These are phyloP conservation scores for Cyanistes caeruleus DNA, from an alignment of 2,113 vertebrate species.

Conservation along the genomic window DNA sequence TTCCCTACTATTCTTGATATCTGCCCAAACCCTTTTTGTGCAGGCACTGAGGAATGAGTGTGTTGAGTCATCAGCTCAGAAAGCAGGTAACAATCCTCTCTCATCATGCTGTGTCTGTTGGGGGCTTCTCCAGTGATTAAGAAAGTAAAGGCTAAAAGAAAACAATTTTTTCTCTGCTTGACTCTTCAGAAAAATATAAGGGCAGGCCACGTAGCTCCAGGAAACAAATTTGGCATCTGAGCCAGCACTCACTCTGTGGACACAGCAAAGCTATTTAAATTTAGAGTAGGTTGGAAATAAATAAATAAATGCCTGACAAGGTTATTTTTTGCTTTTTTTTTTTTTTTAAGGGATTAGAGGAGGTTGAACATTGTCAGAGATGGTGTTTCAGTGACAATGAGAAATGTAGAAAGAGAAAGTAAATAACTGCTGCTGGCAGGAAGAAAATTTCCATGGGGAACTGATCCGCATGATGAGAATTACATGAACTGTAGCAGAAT, in stretches of 20 bases:
- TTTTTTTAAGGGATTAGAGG: slow-evolving; percentile 20
- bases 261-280: not conserved
- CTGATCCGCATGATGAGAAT: slow-evolving; percentile 33
- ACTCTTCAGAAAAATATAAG: slow-evolving; percentile 15
- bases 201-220: not conserved
- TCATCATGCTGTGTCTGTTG: slow-evolving; percentile 45
- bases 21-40: slow-evolving; percentile 32
- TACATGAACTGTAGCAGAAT: slow-evolving; percentile 48
- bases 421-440: slow-evolving; percentile 54
- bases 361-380: slow-evolving; percentile 31
- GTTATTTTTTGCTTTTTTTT: too few relatives aligned
- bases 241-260: not conserved
- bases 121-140: slow-evolving; percentile 61
- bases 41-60: not conserved
- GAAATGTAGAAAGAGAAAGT: slow-evolving; percentile 61
- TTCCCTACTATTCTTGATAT: slow-evolving; percentile 60
- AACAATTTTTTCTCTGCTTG: slow-evolving; percentile 47
- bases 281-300: not conserved
- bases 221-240: slow-evolving; percentile 1
- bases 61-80: slow-evolving; percentile 53
- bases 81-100: slow-evolving; percentile 47
- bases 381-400: slow-evolving; percentile 44
- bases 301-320: not conserved
- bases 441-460: slow-evolving; percentile 26
- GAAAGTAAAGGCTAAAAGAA: slow-evolving; percentile 59